These are phyloP conservation scores for Elgonia sp. DNA, from an alignment of 2,888 invertebrate species.

Conservation along the genomic window DNA sequence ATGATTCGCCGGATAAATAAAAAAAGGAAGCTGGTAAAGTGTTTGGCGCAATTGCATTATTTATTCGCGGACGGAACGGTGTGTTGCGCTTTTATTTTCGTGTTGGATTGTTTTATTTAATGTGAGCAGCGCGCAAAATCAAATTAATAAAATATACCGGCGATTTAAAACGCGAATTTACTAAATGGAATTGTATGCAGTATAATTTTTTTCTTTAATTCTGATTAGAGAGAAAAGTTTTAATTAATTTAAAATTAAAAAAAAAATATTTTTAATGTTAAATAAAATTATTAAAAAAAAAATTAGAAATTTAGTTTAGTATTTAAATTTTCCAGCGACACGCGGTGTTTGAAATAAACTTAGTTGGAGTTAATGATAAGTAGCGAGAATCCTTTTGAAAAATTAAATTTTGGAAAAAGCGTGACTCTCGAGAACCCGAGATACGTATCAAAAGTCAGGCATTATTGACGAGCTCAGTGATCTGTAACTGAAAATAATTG, in stretches of 20 bases:
- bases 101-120: slow-evolving; percentile 54
- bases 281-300: no score
- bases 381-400: slow-evolving; percentile 3
- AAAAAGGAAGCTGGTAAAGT: slow-evolving; percentile 1
- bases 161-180: no score
- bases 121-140: slow-evolving; percentile 38
- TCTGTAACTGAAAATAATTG: slow-evolving; percentile 73
- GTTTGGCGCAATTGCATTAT: slow-evolving; percentile 19
- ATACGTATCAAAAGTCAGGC: slow-evolving; percentile 46
- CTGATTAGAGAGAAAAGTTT: no score
- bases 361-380: neutral
- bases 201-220: no score
- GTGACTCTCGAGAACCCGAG: neutral
- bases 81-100: slow-evolving; percentile 45
- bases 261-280: no score
- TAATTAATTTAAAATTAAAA: neutral
- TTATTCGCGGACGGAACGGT: slow-evolving; percentile 17
- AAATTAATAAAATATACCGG: slow-evolving; percentile 62
- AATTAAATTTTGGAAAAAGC: slow-evolving; percentile 33
- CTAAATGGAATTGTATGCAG: no score
- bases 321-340: no score
- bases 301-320: no score
- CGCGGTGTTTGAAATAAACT: neutral
- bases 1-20: slow-evolving; percentile 43
- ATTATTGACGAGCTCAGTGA: slow-evolving; percentile 62